Percentiles rank a stretch among this genome's conserved stretches.
These are phyloP conservation scores for Hiodon alosoides DNA, from an alignment of 2,113 vertebrate species.

Conservation along the genomic window DNA sequence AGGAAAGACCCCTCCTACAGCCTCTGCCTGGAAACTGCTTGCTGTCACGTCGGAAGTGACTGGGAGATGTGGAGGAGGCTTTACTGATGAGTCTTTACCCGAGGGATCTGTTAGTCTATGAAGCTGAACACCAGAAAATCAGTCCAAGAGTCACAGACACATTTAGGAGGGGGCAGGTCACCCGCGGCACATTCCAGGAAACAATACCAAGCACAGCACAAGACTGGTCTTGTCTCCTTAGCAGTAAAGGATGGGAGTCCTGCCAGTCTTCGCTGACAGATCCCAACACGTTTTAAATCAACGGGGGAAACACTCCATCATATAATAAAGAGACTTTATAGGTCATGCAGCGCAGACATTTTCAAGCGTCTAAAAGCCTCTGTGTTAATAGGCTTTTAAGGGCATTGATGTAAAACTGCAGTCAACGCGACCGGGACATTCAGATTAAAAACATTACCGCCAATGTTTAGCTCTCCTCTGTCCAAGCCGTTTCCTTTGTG, in stretches of 20 bases:
- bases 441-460: not conserved
- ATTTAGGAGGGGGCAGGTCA: not conserved
- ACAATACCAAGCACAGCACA: conserved; percentile 9
- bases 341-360: conserved; percentile 10
- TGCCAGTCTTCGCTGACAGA: not conserved
- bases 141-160: not conserved
- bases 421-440: not conserved
- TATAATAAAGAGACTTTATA: not conserved
- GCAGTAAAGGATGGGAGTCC: not conserved
- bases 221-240: conserved; percentile 12
- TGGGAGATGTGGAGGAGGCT: not conserved
- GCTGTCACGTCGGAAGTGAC: not conserved
- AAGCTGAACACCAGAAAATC: not conserved
- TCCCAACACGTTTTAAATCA: conserved; percentile 6
- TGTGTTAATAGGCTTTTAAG: conserved; percentile 22
- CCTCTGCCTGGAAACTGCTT: not conserved
- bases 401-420: not conserved
- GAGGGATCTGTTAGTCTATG: not conserved
- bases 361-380: conserved; percentile 14
- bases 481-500: not conserved
- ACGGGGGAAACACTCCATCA: not conserved
- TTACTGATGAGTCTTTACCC: not conserved
- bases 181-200: conserved; percentile 8
- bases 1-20: not conserved
- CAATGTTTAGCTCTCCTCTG: not conserved